Percentiles rank a stretch among this genome's conserved stretches.
phyloP scores from a whole-genome alignment of 1,140 invertebrate genomes.

The Apis laboriosa region DNA sequence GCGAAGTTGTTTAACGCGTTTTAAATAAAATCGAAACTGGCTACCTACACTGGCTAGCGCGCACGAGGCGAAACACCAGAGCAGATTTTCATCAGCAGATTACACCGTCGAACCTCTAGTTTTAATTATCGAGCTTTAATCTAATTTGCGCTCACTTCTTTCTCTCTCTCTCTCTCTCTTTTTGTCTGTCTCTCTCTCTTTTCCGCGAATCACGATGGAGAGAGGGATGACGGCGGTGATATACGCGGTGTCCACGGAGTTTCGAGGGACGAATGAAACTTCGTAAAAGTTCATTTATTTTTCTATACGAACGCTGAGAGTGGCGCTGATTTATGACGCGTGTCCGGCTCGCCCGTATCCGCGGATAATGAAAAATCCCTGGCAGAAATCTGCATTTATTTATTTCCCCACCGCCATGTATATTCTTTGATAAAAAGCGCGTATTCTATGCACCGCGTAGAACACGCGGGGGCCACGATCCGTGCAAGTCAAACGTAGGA shows the following conservation, averaged over 20 bases:
- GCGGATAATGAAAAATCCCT: conserved; percentile 46
- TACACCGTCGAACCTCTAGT: conserved; percentile 41
- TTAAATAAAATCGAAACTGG: conserved; percentile 39
- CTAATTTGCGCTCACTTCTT: conserved; percentile 45
- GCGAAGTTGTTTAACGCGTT: conserved; percentile 34
- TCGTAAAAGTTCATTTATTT: conserved; percentile 47
- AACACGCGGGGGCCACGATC: neutral
- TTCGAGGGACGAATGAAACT: conserved; percentile 37
- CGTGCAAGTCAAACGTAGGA: neutral
- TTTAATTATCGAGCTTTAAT: conserved; percentile 59
- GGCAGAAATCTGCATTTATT: conserved; percentile 30
- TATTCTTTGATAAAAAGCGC: conserved; percentile 17
- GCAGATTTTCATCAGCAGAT: conserved; percentile 56
- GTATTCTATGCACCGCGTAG: neutral
- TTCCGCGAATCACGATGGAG: conserved; percentile 2
- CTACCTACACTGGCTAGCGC: neutral
- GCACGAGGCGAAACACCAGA: neutral
- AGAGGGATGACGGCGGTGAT: conserved; percentile 37
- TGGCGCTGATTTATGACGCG: conserved; percentile 50
- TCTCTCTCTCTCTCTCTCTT: neutral
- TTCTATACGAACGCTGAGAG: neutral
- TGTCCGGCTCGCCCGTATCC: conserved; percentile 23
- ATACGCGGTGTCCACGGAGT: conserved; percentile 43
- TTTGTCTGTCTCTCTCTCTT: neutral
- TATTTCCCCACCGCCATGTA: neutral